Evolutionary conservation across 1,140 invertebrate species (phyloP), one percentile per base, ranked within the genome.

Genomic region (Nomia melanderi): DNA sequence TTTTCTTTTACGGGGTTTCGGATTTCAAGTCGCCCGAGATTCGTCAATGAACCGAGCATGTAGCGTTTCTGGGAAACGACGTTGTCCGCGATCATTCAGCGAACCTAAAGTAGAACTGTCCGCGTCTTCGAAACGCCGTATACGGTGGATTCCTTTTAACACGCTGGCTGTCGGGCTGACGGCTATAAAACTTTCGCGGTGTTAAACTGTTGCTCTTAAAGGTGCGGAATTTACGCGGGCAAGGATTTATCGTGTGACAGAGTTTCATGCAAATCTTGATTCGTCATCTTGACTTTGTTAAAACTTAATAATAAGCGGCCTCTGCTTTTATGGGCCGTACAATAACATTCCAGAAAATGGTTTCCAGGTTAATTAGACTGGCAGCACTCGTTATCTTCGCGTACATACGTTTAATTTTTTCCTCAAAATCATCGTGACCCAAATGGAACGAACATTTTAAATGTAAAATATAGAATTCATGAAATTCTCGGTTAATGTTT

Each of bases 31-130:
- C 20, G 23, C 41, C 20, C 20, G 41, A 31, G 70, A 47, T n/a
- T 31, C 20, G 1, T 76, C 64, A 76, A 76, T 76, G 65, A 39
- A 60, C 1, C 39, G 23, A 27, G 33, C 20, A 36, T 14, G 50
- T 66, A 14, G 0, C 12, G 47, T 57, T 69, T 76, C 36, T 23
- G 7, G 39, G 54, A 69, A 69, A 69, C 44, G 20, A 3, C 33
- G 41, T 11, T 1, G 2, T 8, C 7, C 20, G 6, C 23, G 20
- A 29, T 73, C 23, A 73, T 39, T 64, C 23, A n/a, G 9, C n/a
- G 9, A 59, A 1, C 12, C n/a, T 39, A n/a, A 9, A 39, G n/a
- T 3, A 33, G 29, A 33, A 17, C 20, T 3, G 14, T 50, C 47
- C 20, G 7, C 8, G 47, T n/a, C 47, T n/a, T n/a, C 47, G 20